Percentiles rank a stretch among this genome's conserved stretches.
These are phyloP conservation scores for Torymus tubicola DNA, from an alignment of 2,888 invertebrate genomes.

Conservation along the genomic window DNA sequence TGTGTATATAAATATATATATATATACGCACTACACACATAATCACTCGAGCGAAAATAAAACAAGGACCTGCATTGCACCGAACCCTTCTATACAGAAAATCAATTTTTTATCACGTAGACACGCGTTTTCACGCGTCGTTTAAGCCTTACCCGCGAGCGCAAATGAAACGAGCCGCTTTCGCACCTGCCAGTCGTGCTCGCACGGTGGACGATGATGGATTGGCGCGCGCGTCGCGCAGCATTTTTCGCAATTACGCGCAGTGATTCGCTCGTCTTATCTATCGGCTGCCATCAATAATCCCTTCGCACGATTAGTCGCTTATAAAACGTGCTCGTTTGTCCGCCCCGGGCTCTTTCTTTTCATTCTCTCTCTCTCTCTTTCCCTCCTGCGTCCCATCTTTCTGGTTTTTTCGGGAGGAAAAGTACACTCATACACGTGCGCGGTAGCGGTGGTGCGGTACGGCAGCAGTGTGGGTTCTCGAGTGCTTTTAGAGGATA, in stretches of 20 bases:
- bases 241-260: constrained; percentile 71
- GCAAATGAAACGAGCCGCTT: constrained; percentile 43
- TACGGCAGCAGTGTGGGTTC: background rate
- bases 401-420: background rate
- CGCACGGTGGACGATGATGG: constrained; percentile 67
- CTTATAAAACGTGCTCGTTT: constrained; percentile 26
- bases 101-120: constrained; percentile 44
- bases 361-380: background rate
- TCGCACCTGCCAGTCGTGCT: constrained; percentile 51
- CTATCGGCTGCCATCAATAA: constrained; percentile 73
- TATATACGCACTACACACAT: background rate
- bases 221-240: constrained; percentile 62
- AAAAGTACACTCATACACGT: constrained; percentile 31
- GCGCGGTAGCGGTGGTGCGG: background rate
- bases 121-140: constrained; percentile 37
- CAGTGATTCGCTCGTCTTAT: constrained; percentile 67
- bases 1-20: no score
- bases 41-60: constrained; percentile 3
- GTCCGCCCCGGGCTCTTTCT: constrained; percentile 14
- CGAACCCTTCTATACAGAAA: background rate
- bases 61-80: background rate
- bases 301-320: constrained; percentile 50
- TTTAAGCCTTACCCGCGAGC: constrained; percentile 18
- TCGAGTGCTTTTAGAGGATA: constrained; percentile 70
- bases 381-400: background rate